Base-by-base conservation (phyloP, 1,140 invertebrate species). In the Neotoxoptera formosana region DNA sequence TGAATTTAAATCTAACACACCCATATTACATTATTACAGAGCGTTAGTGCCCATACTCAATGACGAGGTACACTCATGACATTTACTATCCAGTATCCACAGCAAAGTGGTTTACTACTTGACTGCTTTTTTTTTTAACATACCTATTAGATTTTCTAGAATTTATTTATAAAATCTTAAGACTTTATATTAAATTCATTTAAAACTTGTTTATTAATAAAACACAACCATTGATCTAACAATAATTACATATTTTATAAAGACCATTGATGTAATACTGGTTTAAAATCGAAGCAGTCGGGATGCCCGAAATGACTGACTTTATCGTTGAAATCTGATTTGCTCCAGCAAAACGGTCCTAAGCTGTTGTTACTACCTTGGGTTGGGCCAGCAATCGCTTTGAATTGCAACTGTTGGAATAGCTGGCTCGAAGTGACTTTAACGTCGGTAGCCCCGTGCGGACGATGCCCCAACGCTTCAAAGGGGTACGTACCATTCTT, bases 261-360 rank as follows among this genome's bases (percentile, higher is more conserved):
- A 41, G 86, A 34, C 91, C 91, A 92, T 25, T 92, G n/a, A 23
- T 92, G 48, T 53, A 36, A 23, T 25, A 92, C 76, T 14, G 91
- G 81, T 25, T 30, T 23, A 76, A 92, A 92, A 83, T 92, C 14
- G 1, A 92, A 92, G 17, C 91, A 92, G 34, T 92, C 91, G 9
- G 91, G 91, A 3, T 92, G 91, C 6, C 76, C 81, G 8, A 83
- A 30, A 84, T 92, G 91, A 9, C 67, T 81, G 2, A 92, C 91
- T 25, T 25, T 84, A 7, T 83, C 20, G 20, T 81, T 30, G 11
- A 92, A 92, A 53, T 92, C 91, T 6, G 91, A 92, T 53, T 92
- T 84, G 17, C 91, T 92, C 91, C 91, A 92, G 34, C 91, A 92
- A 84, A 92, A 92, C 8, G 91, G 91, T 14, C 91, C 91, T 11